These are phyloP conservation scores for Anas platyrhynchos DNA, from an alignment of 2,113 vertebrate species.

Conservation along the genomic window DNA sequence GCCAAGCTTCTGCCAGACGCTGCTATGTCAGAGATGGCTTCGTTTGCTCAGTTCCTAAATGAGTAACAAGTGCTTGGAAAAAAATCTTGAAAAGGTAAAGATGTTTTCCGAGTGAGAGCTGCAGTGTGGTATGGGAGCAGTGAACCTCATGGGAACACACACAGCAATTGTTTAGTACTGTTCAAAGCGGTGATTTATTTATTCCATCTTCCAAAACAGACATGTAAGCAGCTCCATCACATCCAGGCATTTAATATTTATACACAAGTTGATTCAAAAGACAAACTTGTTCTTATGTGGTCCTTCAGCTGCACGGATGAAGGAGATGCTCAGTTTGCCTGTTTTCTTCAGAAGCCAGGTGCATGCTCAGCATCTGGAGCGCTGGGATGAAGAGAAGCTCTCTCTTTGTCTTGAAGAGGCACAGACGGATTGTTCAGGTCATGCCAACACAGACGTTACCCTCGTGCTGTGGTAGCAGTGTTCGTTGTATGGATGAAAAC, in stretches of 20 bases:
- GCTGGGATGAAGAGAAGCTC: not conserved
- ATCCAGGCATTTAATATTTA: constrained; percentile 37
- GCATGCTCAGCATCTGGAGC: not conserved
- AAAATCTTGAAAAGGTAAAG: not conserved
- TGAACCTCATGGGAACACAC: not conserved
- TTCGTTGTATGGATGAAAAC: not conserved
- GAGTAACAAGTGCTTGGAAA: not conserved
- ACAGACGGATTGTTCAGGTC: not conserved
- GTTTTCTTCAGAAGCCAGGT: not conserved
- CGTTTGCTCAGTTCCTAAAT: not conserved
- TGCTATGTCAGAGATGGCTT: not conserved
- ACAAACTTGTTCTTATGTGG: not conserved
- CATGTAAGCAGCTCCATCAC: not conserved
- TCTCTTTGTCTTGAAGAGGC: not conserved
- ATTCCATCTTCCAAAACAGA: constrained; percentile 20
- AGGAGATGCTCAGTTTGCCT: not conserved
- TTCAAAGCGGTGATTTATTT: constrained; percentile 19
- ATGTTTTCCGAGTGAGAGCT: not conserved
- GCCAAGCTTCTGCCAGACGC: not conserved
- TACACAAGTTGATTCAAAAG: not conserved
- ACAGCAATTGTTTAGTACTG: constrained; percentile 23
- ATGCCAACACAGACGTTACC: not conserved
- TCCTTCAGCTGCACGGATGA: not conserved
- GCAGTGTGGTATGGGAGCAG: not conserved
- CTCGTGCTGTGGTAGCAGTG: not conserved